Percentiles rank a stretch among this genome's conserved stretches.
Conservation (phyloP, 2,888 invertebrate genomes). For the Dasypogon diadema region DNA sequence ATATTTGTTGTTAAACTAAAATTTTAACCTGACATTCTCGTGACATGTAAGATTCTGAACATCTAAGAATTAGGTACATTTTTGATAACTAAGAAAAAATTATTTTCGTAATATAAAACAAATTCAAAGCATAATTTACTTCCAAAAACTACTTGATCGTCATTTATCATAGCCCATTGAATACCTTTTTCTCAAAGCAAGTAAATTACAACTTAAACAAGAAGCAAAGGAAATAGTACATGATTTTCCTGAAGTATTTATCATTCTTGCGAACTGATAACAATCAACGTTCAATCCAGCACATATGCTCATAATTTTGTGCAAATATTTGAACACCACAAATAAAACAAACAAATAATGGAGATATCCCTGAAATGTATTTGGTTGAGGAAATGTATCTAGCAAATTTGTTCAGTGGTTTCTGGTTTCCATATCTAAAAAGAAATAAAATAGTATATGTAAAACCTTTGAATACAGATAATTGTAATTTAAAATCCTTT, state of each 20-base stretch:
- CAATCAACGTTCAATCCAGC: conserved; percentile 15
- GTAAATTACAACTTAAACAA: background rate
- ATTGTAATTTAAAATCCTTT: too few species aligned
- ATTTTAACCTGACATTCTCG: too few species aligned
- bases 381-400: background rate
- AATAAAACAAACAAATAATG: conserved; percentile 8
- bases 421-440: background rate
- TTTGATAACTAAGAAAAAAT: too few species aligned
- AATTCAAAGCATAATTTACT: too few species aligned
- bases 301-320: conserved; percentile 22
- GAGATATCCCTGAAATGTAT: background rate
- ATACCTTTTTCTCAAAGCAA: background rate
- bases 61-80: too few species aligned
- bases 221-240: background rate
- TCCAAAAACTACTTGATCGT: too few species aligned
- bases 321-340: conserved; percentile 21
- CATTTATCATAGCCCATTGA: too few species aligned
- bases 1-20: too few species aligned
- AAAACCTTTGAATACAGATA: too few species aligned
- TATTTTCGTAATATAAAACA: too few species aligned
- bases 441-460: too few species aligned
- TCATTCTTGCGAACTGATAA: conserved; percentile 36
- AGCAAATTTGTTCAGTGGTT: background rate
- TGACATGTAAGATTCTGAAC: too few species aligned
- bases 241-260: conserved; percentile 33